Evolutionary conservation across 2,113 vertebrate genomes (phyloP).

Genomic region (Mobula hypostoma): DNA sequence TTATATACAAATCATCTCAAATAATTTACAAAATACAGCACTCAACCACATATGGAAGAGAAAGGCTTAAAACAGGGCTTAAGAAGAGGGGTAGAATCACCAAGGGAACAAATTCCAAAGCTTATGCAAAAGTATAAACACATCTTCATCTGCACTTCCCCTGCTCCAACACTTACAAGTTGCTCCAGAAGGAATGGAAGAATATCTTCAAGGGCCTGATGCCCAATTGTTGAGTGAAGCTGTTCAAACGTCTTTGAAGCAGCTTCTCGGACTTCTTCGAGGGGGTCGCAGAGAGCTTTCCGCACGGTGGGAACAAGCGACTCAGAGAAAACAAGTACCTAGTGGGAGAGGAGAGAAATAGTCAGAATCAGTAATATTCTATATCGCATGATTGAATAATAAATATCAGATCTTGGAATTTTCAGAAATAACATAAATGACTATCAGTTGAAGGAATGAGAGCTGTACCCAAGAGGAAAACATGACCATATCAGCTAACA

Average conservation of each 20-base stretch:
- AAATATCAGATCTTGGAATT: no score
- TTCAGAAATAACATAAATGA: no score
- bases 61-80: no score
- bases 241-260: slow-evolving; percentile 98
- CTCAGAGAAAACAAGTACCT: slow-evolving; percentile 95
- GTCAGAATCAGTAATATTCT: neutral
- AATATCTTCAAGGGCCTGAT: slow-evolving; percentile 94
- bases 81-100: neutral
- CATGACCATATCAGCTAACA: neutral
- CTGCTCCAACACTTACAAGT: slow-evolving; percentile 63
- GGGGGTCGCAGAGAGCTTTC: slow-evolving; percentile 88
- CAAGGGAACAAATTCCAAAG: no score
- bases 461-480: neutral
- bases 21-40: no score
- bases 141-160: neutral
- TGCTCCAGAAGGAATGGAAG: slow-evolving; percentile 85
- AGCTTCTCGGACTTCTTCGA: slow-evolving; percentile 90
- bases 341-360: neutral
- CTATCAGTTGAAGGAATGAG: neutral
- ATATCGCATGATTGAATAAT: no score
- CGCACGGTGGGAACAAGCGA: slow-evolving; percentile 90
- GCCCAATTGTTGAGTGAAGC: slow-evolving; percentile 90
- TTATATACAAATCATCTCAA: neutral
- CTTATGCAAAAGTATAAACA: neutral
- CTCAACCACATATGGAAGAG: neutral